A percentile compares a stretch with the other conserved stretches of the same genome.
Conservation (phyloP, 2,888 invertebrate species). For the Xiphydria camelus region DNA sequence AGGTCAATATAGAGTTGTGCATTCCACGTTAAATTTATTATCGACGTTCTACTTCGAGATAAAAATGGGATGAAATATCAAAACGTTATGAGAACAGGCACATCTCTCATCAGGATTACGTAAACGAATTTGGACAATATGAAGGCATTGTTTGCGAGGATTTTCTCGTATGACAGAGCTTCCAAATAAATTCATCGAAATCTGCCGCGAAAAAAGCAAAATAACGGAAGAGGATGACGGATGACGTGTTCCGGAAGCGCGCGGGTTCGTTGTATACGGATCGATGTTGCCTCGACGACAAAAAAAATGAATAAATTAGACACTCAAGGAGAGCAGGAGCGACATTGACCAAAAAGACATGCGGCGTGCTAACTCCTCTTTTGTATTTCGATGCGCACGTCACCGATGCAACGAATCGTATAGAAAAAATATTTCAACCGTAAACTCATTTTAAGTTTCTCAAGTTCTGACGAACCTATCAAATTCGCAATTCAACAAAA, state of each 20-base stretch:
- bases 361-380: constrained; percentile 49
- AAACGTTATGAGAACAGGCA: too few relatives aligned
- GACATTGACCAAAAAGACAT: constrained; percentile 48
- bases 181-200: too few relatives aligned
- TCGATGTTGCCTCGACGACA: background rate
- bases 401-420: constrained; percentile 3
- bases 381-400: constrained; percentile 24
- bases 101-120: too few relatives aligned
- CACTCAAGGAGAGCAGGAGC: constrained; percentile 16
- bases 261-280: background rate
- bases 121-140: constrained; percentile 29
- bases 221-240: constrained; percentile 3
- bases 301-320: background rate
- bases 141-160: constrained; percentile 18
- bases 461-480: too few relatives aligned
- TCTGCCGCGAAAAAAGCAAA: too few relatives aligned
- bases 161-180: too few relatives aligned
- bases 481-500: too few relatives aligned
- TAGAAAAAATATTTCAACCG: background rate
- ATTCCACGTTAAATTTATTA: too few relatives aligned
- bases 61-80: too few relatives aligned
- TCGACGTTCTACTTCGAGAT: too few relatives aligned
- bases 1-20: constrained; percentile 18
- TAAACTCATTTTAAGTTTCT: too few relatives aligned
- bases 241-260: constrained; percentile 1